Base-by-base conservation (phyloP, 1,140 invertebrate genomes). In the Anoplophora glabripennis region DNA sequence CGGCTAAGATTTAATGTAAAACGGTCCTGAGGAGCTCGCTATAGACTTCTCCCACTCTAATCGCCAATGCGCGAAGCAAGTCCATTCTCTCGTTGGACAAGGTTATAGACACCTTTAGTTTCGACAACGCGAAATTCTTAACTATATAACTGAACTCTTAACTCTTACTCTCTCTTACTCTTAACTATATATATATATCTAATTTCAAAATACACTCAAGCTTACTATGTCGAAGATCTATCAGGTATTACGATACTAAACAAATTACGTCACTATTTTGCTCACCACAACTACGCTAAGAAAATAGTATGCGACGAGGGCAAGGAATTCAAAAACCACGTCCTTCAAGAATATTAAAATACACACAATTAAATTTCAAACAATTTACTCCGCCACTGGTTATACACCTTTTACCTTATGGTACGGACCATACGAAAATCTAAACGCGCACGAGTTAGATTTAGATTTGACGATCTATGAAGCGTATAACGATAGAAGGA, bases 51-150 rank as follows among this genome's bases (percentile, higher is more conserved):
- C n/a, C n/a, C n/a, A n/a, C n/a, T n/a, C n/a, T n/a, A n/a, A n/a
- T n/a, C n/a, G n/a, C n/a, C n/a, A n/a, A n/a, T n/a, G n/a, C n/a
- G n/a, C n/a, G n/a, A n/a, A n/a, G n/a, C n/a, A n/a, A n/a, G n/a
- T n/a, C n/a, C n/a, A n/a, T n/a, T n/a, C n/a, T n/a, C n/a, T n/a
- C n/a, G n/a, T n/a, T n/a, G n/a, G n/a, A n/a, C n/a, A n/a, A n/a
- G n/a, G n/a, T n/a, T 44, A 55, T 70, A 15, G 68, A 71, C 45
- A 54, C 53, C 1, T 71, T 68, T 51, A 52, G 46, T 34, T 66
- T 68, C 28, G 56, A 61, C 3, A 57, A 61, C 28, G n/a, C 17
- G 9, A 64, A 59, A 53, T 71, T 68, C 14, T 40, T 66, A 11
- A 71, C 66, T 17, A 66, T 71, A 10, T n/a, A n/a, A n/a, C n/a